Conservation (phyloP, 1,140 invertebrate species). For the Dermatophagoides farinae region DNA sequence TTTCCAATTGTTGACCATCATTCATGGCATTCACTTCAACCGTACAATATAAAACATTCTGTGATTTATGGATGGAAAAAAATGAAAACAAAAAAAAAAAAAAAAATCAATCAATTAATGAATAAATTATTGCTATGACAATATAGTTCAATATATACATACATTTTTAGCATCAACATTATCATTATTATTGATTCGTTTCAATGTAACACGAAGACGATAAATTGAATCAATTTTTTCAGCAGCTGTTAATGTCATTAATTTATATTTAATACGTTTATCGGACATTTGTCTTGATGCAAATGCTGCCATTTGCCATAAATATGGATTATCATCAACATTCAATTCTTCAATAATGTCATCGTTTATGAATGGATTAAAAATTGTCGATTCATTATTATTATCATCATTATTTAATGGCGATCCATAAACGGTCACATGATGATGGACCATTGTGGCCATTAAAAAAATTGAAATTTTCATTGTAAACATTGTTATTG, state of each 20-base stretch:
- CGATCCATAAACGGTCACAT: too few species aligned
- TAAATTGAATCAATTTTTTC: not conserved
- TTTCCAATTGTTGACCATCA: not conserved
- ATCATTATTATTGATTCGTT: not conserved
- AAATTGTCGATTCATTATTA: too few species aligned
- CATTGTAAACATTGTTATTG: too few species aligned
- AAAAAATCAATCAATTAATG: not conserved
- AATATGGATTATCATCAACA: not conserved
- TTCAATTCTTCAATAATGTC: not conserved
- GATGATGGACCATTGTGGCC: too few species aligned
- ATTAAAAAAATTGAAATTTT: too few species aligned
- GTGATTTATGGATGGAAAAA: not conserved
- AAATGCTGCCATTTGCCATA: constrained; percentile 8
- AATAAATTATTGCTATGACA: not conserved
- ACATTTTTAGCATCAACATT: not conserved
- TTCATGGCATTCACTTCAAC: not conserved
- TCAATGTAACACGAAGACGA: not conserved
- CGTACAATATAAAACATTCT: constrained; percentile 3
- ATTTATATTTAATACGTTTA: not conserved
- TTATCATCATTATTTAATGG: too few species aligned
- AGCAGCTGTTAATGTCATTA: not conserved
- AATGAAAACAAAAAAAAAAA: not conserved
- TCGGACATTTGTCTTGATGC: not conserved
- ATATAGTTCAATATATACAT: not conserved
- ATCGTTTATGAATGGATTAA: too few species aligned